Percentiles rank a stretch among this genome's conserved stretches.
Evolutionary conservation across 2,888 invertebrate species (phyloP).

Genomic region (Drosophila quasianomalipes): DNA sequence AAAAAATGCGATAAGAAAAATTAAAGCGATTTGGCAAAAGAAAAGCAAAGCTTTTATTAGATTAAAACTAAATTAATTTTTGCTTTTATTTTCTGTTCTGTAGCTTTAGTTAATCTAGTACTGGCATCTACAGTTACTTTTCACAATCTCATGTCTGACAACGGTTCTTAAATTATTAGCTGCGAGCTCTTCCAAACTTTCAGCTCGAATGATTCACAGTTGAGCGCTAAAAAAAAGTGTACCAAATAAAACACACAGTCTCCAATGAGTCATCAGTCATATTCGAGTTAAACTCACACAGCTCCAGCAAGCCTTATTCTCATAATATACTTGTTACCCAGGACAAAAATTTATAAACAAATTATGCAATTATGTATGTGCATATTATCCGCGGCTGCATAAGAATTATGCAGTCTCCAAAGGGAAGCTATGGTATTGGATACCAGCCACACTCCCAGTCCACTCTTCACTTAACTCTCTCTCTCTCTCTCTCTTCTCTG

Average conservation of each 20-base stretch:
- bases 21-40: background rate
- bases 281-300: background rate
- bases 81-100: background rate
- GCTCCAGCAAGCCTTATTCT: background rate
- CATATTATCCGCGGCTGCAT: conserved; percentile 49
- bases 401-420: conserved; percentile 34
- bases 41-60: background rate
- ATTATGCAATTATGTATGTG: conserved; percentile 58
- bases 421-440: conserved; percentile 27
- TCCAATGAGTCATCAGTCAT: conserved; percentile 26
- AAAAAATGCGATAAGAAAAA: background rate
- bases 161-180: background rate
- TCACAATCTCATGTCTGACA: background rate
- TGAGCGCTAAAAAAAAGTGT: background rate
- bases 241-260: conserved; percentile 5
- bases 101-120: background rate
- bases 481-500: no score
- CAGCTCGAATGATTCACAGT: conserved; percentile 33
- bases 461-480: conserved; percentile 1
- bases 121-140: conserved; percentile 6
- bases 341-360: conserved; percentile 65
- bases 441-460: conserved; percentile 12
- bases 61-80: background rate
- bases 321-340: conserved; percentile 19
- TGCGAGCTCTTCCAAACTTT: conserved; percentile 1